Evolutionary conservation across 2,113 vertebrate species (phyloP).

Genomic region (Gorsachius goisagi): DNA sequence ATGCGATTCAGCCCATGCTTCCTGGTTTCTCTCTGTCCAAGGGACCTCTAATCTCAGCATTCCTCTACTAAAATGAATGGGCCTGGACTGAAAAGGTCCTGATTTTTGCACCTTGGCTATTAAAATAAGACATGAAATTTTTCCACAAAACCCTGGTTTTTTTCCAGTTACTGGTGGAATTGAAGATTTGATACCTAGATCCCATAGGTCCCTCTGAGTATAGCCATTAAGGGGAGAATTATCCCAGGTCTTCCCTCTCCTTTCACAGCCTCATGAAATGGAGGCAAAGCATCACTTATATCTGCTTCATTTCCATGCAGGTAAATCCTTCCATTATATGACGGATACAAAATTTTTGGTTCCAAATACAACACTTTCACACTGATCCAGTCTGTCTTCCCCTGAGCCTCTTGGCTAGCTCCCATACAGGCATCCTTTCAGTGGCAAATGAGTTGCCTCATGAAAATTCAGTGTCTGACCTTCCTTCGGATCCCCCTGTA

Average conservation of each 20-base stretch:
- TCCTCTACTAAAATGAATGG: background rate
- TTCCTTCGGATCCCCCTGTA: background rate
- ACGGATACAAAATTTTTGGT: background rate
- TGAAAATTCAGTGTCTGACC: background rate
- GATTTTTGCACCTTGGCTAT: background rate
- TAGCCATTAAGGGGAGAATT: background rate
- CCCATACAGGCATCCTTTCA: rapidly evolving
- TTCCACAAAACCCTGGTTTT: background rate
- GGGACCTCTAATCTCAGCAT: background rate
- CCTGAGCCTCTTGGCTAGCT: background rate
- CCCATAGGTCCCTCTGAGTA: background rate
- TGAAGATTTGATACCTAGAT: background rate
- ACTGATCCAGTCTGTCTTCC: background rate
- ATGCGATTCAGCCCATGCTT: background rate
- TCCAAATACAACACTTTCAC: background rate
- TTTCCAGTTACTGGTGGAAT: background rate
- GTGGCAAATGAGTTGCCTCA: background rate
- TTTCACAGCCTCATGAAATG: background rate
- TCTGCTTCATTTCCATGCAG: background rate
- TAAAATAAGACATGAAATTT: background rate
- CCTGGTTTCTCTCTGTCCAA: background rate
- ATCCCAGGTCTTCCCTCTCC: background rate
- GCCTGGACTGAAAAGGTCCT: background rate
- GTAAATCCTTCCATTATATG: background rate
- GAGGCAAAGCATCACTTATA: background rate